Evolutionary conservation across 2,888 invertebrate genomes (phyloP).

Genomic region (Synergus umbraculus): DNA sequence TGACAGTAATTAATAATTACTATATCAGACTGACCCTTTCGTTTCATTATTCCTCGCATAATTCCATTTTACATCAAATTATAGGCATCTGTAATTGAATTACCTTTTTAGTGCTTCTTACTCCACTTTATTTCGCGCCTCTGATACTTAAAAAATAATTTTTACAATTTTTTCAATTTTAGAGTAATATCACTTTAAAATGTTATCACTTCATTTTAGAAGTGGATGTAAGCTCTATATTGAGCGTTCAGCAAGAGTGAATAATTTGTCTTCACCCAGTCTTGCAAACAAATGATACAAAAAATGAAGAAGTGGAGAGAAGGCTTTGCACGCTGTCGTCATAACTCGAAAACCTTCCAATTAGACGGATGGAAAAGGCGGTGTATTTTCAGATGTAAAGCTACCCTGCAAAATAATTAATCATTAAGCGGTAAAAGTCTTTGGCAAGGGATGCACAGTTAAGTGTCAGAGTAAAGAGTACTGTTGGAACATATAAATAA

Average conservation of each 20-base stretch:
- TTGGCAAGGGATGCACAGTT: constrained; percentile 57
- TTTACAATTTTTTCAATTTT: background rate
- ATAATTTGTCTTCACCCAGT: constrained; percentile 24
- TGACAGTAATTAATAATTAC: background rate
- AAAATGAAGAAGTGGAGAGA: constrained; percentile 6
- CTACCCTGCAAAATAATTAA: constrained; percentile 62
- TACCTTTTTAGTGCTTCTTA: background rate
- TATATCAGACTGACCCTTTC: background rate
- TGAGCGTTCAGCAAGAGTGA: background rate
- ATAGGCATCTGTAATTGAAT: background rate
- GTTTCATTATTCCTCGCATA: background rate
- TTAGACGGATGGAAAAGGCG: constrained; percentile 47
- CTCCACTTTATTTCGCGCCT: background rate
- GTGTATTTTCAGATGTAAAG: constrained; percentile 60
- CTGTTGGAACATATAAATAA: constrained; percentile 57
- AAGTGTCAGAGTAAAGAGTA: constrained; percentile 52
- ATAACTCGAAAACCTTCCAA: constrained; percentile 24
- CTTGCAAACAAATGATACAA: constrained; percentile 10
- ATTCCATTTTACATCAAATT: background rate
- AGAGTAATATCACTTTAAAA: background rate
- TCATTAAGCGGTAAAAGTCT: constrained; percentile 62
- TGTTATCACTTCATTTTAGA: background rate
- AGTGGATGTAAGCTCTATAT: background rate
- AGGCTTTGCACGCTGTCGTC: constrained; percentile 27
- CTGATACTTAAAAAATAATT: background rate